Percentiles rank a stretch among this genome's conserved stretches.
Evolutionary conservation across 1,140 invertebrate species (phyloP).

Genomic region (Drosophila bocqueti): DNA sequence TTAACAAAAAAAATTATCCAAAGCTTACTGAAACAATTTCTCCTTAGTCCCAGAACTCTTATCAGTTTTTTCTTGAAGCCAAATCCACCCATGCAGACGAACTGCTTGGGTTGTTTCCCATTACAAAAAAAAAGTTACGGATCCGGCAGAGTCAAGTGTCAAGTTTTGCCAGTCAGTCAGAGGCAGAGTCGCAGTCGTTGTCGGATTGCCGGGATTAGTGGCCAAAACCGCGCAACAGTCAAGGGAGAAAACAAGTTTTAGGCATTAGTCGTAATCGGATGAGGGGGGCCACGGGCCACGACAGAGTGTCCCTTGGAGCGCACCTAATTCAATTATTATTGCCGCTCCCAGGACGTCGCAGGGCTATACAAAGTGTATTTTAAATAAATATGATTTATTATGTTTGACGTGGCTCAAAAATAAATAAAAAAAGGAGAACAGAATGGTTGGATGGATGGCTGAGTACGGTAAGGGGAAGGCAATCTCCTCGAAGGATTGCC

Average conservation of each 20-base stretch:
- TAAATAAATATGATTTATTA: slow-evolving; percentile 84
- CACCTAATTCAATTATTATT: slow-evolving; percentile 78
- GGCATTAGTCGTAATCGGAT: slow-evolving; percentile 55
- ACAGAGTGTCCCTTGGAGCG: slow-evolving; percentile 31
- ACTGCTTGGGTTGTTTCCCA: slow-evolving; percentile 13
- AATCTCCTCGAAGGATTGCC: slow-evolving; percentile 64
- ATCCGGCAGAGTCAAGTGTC: slow-evolving; percentile 37
- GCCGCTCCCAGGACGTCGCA: slow-evolving; percentile 11
- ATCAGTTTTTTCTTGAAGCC: slow-evolving; percentile 3
- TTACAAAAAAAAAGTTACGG: slow-evolving; percentile 17
- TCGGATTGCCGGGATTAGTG: slow-evolving; percentile 39
- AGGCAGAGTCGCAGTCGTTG: slow-evolving; percentile 13
- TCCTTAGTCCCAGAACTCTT: background rate
- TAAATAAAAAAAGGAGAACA: background rate
- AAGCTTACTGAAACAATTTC: slow-evolving; percentile 1
- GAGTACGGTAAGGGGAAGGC: slow-evolving; percentile 16
- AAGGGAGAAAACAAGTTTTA: slow-evolving; percentile 51
- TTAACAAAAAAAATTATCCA: background rate
- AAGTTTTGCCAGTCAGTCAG: slow-evolving; percentile 39
- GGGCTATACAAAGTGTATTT: slow-evolving; percentile 60
- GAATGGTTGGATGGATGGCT: background rate
- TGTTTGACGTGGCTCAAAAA: slow-evolving; percentile 62
- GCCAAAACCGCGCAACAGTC: slow-evolving; percentile 40
- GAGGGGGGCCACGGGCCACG: background rate
- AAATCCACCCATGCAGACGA: background rate